Evolutionary conservation across 2,888 invertebrate species (phyloP).

Genomic region (Glaucopsyche alexis): DNA sequence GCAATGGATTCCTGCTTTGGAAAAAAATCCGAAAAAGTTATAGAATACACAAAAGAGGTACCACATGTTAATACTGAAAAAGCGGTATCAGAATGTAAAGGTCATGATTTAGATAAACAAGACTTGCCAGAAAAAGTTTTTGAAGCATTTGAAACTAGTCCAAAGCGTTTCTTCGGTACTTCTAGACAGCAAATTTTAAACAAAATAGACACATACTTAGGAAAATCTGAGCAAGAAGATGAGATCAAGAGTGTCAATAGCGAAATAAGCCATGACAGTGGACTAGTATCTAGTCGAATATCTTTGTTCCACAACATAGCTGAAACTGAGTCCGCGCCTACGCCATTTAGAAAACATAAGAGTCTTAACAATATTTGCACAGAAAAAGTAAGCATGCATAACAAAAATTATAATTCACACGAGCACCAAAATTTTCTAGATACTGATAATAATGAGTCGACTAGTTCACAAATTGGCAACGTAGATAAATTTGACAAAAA

Average conservation of each 20-base stretch:
- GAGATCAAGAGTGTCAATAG: constrained; percentile 47
- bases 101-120: constrained; percentile 49
- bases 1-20: constrained; percentile 23
- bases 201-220: constrained; percentile 70
- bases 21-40: constrained; percentile 20
- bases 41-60: not conserved
- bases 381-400: constrained; percentile 39
- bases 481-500: constrained; percentile 20
- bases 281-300: constrained; percentile 73
- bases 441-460: constrained; percentile 20
- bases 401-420: constrained; percentile 33
- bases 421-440: constrained; percentile 2
- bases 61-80: not conserved
- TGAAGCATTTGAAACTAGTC: constrained; percentile 74
- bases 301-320: constrained; percentile 69
- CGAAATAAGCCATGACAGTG: constrained; percentile 59
- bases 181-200: constrained; percentile 70
- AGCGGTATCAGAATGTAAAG: not conserved
- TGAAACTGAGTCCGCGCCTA: constrained; percentile 58
- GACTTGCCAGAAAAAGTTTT: constrained; percentile 73
- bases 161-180: constrained; percentile 73
- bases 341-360: constrained; percentile 54
- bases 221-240: constrained; percentile 53
- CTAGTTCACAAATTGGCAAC: constrained; percentile 22
- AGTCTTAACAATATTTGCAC: constrained; percentile 58